Evolutionary conservation across 2,888 invertebrate species (phyloP).

Genomic region (Vandiemenella viatica): DNA sequence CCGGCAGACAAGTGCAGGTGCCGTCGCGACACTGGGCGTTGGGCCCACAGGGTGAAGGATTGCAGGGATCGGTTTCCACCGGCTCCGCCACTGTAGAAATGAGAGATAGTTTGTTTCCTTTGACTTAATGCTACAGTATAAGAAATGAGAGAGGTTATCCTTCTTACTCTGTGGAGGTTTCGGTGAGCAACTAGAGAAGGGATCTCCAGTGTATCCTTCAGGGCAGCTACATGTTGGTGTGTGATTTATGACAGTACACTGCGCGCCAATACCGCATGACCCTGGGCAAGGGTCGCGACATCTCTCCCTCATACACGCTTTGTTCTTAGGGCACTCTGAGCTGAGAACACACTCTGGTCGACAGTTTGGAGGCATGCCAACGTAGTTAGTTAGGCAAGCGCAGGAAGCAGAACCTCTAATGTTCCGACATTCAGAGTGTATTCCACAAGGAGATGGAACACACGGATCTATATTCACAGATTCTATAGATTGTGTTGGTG

Average conservation of each 20-base stretch:
- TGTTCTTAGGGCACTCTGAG: conserved; percentile 50
- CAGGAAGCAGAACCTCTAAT: conserved; percentile 39
- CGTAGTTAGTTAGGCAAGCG: conserved; percentile 41
- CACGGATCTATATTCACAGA: conserved; percentile 27
- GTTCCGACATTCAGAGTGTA: conserved; percentile 41
- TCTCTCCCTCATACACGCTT: conserved; percentile 57
- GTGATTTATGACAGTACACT: conserved; percentile 52
- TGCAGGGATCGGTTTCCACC: conserved; percentile 18
- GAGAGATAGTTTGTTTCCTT: neutral
- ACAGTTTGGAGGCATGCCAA: conserved; percentile 51
- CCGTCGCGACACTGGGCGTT: conserved; percentile 32
- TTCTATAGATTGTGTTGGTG: conserved; percentile 18
- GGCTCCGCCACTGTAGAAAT: conserved; percentile 9
- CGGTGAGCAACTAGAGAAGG: conserved; percentile 23
- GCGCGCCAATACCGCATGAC: conserved; percentile 48
- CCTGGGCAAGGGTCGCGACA: conserved; percentile 70
- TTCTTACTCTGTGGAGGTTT: conserved; percentile 40
- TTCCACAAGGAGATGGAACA: conserved; percentile 40
- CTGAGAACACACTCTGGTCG: conserved; percentile 50
- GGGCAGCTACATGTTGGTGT: conserved; percentile 28
- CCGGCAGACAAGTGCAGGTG: conserved; percentile 52
- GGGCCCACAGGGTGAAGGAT: conserved; percentile 24
- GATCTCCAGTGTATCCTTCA: conserved; percentile 24
- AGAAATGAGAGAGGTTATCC: neutral
- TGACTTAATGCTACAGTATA: conserved; percentile 3